Base-by-base conservation (phyloP, 2,888 invertebrate genomes). In the Autographa pulchrina region DNA sequence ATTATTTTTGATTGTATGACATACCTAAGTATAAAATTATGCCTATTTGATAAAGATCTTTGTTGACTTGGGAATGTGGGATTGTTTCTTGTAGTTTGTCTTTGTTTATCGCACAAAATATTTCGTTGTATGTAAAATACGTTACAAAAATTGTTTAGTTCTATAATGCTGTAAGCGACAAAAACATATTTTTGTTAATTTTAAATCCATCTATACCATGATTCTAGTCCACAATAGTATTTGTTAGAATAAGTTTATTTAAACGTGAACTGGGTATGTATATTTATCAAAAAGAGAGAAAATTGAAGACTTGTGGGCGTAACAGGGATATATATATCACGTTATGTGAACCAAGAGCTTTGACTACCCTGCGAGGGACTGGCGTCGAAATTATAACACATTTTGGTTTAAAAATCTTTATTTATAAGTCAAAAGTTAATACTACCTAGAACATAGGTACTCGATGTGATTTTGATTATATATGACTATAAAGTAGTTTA, bases 191-290 rank as follows among this genome's bases (percentile, higher is more conserved):
- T 65, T 70, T 25, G 54, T 4, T 59, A 48, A 20, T 64, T 67
- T 60, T 35, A 65, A 35, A 66, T 14, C 35, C n/a, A 7, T 48
- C 35, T 31, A 7, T 48, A 48, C 48, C 8, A 25, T 38, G 6
- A 32, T 75, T 78, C 77, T 77, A 77, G 77, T 78, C 77, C 14
- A 2, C n/a, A 61, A 54, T 32, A 58, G 63, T 75, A 77, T 75
- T 59, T 31, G 16, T 25, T 62, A 77, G 13, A 43, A 32, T 78
- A 77, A 78, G 67, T 62, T 65, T 41, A 7, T 48, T 8, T 65
- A 43, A 52, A 54, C 8, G 8, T 58, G 52, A 52, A 61, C 56
- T 70, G n/a, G 16, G 11, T 66, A 20, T 60, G 11, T 66, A 20
- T 60, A 54, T 63, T 62, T 68, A 48, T 60, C 25, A 20, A 63